Conservation (phyloP, 2,888 invertebrate species). For the Dasysyrphus tricinctus region DNA sequence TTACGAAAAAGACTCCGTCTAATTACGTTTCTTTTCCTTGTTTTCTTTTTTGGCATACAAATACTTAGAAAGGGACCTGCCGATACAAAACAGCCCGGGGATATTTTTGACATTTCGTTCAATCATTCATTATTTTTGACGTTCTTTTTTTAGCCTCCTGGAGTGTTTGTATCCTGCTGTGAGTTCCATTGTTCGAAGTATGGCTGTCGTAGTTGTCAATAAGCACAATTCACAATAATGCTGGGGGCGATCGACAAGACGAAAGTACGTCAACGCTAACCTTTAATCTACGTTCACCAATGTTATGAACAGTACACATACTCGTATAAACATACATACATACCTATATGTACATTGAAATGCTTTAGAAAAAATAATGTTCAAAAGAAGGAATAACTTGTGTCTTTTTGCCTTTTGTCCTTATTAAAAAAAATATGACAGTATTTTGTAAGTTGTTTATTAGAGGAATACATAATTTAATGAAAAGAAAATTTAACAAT, state of each 20-base stretch:
- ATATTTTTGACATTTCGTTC: slow-evolving; percentile 69
- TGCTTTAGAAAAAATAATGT: background rate
- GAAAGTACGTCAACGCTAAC: slow-evolving; percentile 31
- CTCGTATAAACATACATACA: too few relatives aligned
- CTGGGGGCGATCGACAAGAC: slow-evolving; percentile 39
- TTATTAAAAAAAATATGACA: background rate
- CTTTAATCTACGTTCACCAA: slow-evolving; percentile 35
- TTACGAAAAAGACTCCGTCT: slow-evolving; percentile 62
- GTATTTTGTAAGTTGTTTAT: background rate
- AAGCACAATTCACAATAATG: slow-evolving; percentile 44
- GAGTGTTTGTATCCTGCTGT: slow-evolving; percentile 66
- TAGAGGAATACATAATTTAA: background rate
- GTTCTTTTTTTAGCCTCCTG: slow-evolving; percentile 70
- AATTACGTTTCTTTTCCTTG: slow-evolving; percentile 48
- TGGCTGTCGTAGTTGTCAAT: slow-evolving; percentile 42
- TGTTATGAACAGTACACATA: too few relatives aligned
- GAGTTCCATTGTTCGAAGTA: slow-evolving; percentile 48
- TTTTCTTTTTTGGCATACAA: slow-evolving; percentile 13
- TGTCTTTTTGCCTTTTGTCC: slow-evolving; percentile 8
- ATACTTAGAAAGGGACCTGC: slow-evolving; percentile 56
- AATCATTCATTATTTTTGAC: slow-evolving; percentile 41
- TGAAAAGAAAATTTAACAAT: background rate
- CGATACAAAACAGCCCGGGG: slow-evolving; percentile 65
- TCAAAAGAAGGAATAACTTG: background rate
- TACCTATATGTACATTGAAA: background rate